phyloP scores from a whole-genome alignment of 2,113 vertebrate species.

The Aramus guarauna region DNA sequence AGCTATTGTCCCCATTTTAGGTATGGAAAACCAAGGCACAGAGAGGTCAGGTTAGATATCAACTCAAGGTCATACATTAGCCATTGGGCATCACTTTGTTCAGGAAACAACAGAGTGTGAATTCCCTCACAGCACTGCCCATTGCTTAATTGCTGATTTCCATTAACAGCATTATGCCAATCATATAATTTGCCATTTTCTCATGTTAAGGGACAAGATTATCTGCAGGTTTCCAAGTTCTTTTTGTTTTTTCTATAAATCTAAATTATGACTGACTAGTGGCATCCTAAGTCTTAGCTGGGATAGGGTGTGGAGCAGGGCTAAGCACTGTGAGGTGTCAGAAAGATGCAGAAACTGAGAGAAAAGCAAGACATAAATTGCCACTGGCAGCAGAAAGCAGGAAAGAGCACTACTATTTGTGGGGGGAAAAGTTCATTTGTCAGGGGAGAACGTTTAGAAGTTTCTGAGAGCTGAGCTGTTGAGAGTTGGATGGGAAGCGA shows the following conservation, averaged over 20 bases:
- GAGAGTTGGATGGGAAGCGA: background rate
- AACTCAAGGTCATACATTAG: background rate
- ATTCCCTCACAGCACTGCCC: background rate
- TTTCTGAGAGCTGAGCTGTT: background rate
- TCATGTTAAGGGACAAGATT: background rate
- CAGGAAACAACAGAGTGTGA: background rate
- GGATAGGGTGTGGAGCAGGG: background rate
- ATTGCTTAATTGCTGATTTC: background rate
- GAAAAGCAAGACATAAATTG: background rate
- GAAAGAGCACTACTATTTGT: background rate
- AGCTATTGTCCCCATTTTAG: background rate
- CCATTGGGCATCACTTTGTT: background rate
- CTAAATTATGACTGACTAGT: background rate
- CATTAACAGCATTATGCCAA: background rate
- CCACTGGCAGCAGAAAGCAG: background rate
- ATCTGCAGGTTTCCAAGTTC: background rate
- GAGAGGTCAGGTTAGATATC: background rate
- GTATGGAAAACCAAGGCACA: background rate
- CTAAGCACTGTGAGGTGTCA: background rate
- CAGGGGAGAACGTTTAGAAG: background rate
- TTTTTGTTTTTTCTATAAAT: background rate
- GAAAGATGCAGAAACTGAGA: background rate
- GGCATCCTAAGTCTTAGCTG: background rate
- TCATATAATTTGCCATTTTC: background rate
- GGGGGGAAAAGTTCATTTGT: background rate